A percentile compares a stretch with the other conserved stretches of the same genome.
Conservation (phyloP, 2,888 invertebrate genomes). For the Drosophila falleni region DNA sequence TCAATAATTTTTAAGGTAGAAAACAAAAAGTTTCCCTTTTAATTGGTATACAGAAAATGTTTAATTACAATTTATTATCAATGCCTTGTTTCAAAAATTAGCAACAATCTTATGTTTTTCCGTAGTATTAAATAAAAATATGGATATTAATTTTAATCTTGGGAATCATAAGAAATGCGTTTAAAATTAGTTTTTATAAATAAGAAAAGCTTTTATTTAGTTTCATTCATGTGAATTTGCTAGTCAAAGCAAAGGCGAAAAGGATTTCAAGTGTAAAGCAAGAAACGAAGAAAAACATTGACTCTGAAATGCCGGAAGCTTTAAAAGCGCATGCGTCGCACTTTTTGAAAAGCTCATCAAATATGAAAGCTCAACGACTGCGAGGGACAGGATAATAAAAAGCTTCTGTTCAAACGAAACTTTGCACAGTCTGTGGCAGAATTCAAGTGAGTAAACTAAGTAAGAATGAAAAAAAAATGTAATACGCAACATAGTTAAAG, state of each 20-base stretch:
- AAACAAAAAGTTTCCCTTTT: too few species aligned
- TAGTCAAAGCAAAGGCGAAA: slow-evolving; percentile 43
- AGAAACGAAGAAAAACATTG: slow-evolving; percentile 62
- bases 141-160: not conserved
- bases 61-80: too few species aligned
- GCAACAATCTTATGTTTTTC: too few species aligned
- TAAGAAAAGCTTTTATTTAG: not conserved
- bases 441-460: slow-evolving; percentile 40
- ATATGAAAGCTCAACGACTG: slow-evolving; percentile 31
- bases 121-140: too few species aligned
- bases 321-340: slow-evolving; percentile 51
- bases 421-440: slow-evolving; percentile 67
- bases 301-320: slow-evolving; percentile 66
- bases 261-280: slow-evolving; percentile 47
- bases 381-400: slow-evolving; percentile 64
- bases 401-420: slow-evolving; percentile 56
- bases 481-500: slow-evolving; percentile 19
- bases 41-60: too few species aligned
- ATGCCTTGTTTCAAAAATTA: too few species aligned
- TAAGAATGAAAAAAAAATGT: slow-evolving; percentile 23
- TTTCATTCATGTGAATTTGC: slow-evolving; percentile 60
- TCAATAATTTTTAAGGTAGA: slow-evolving; percentile 16
- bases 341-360: slow-evolving; percentile 36
- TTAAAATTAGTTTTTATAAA: not conserved
- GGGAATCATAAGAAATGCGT: not conserved